Percentiles rank a stretch among this genome's conserved stretches.
Conservation (phyloP, 2,888 invertebrate genomes). For the Sarcophaga caerulescens region DNA sequence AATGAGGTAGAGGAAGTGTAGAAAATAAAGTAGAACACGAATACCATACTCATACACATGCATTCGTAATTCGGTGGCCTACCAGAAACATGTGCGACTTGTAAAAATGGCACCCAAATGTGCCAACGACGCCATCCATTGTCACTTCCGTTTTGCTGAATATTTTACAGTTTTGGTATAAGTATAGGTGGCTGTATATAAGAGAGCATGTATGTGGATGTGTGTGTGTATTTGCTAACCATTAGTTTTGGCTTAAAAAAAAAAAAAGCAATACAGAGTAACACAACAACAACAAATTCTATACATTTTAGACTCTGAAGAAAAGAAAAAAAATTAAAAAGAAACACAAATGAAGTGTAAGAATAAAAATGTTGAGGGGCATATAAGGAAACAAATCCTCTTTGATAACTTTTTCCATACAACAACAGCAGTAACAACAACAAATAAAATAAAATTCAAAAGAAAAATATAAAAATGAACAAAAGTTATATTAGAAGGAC, state of each 20-base stretch:
- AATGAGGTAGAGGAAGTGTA: too few species aligned
- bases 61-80: constrained; percentile 44
- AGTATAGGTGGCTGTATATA: neutral
- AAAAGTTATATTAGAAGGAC: too few species aligned
- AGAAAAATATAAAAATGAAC: too few species aligned
- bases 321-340: constrained; percentile 2
- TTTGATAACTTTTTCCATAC: too few species aligned
- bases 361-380: too few species aligned
- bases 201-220: neutral
- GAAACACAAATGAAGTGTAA: neutral
- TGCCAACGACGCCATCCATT: constrained; percentile 64
- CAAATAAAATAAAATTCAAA: too few species aligned
- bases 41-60: too few species aligned
- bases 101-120: constrained; percentile 58
- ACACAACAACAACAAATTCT: neutral
- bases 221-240: neutral
- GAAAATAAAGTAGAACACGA: constrained; percentile 19
- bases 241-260: neutral
- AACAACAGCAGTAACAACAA: too few species aligned
- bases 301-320: neutral
- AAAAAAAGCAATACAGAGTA: neutral
- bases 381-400: too few species aligned
- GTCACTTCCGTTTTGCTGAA: constrained; percentile 59
- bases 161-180: neutral
- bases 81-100: constrained; percentile 26